These are phyloP conservation scores for Araneus ventricosus DNA, from an alignment of 1,140 invertebrate genomes.

Conservation along the genomic window DNA sequence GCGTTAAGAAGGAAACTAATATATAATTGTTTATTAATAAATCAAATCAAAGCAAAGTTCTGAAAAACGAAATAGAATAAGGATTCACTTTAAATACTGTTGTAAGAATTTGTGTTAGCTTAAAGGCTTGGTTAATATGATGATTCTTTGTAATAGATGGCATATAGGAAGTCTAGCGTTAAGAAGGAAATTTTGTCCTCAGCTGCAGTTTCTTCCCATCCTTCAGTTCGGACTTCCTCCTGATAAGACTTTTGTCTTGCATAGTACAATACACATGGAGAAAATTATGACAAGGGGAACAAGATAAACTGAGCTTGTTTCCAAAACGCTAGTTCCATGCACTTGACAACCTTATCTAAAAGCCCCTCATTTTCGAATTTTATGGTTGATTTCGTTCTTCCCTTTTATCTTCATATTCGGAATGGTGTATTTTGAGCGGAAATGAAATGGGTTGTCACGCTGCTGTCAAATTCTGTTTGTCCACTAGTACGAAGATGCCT, in stretches of 20 bases:
- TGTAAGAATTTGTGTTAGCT: too few species aligned
- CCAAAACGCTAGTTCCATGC: slow-evolving; percentile 1
- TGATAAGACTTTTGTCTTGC: neutral
- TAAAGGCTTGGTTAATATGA: too few species aligned
- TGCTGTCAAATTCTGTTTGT: slow-evolving; percentile 5
- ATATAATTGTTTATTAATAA: too few species aligned
- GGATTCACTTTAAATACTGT: too few species aligned
- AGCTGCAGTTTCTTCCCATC: too few species aligned
- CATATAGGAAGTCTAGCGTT: too few species aligned
- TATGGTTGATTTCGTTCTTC: slow-evolving; percentile 12
- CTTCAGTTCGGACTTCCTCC: neutral
- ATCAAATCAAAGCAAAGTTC: too few species aligned
- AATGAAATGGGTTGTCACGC: slow-evolving; percentile 18
- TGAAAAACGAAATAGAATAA: too few species aligned
- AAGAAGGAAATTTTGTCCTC: neutral
- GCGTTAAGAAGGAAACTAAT: neutral
- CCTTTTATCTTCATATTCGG: slow-evolving; percentile 13
- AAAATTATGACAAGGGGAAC: slow-evolving; percentile 1
- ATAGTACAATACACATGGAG: neutral
- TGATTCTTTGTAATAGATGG: too few species aligned
- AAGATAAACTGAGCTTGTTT: slow-evolving; percentile 28
- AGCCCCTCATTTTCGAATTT: slow-evolving; percentile 29
- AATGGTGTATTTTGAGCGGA: slow-evolving; percentile 33
- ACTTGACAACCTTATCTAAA: slow-evolving; percentile 34
- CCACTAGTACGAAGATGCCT: neutral